A percentile compares a stretch with the other conserved stretches of the same genome.
phyloP scores from a whole-genome alignment of 1,140 invertebrate genomes.

The Drosophila biarmipes region DNA sequence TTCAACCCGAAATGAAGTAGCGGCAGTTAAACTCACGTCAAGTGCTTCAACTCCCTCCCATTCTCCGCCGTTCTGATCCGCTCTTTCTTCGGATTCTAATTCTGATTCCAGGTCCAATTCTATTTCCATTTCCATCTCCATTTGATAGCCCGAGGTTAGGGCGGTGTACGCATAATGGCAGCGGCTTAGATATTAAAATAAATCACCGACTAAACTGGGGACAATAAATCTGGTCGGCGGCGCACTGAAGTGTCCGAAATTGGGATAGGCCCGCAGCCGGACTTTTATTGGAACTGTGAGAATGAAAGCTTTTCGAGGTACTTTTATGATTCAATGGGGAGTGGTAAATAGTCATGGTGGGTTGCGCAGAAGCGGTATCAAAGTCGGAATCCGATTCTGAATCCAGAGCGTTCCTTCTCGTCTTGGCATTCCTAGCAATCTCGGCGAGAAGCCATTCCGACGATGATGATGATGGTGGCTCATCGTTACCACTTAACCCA shows the following conservation, averaged over 20 bases:
- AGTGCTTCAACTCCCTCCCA: slow-evolving; percentile 39
- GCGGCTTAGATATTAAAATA: slow-evolving; percentile 47
- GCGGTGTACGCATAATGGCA: slow-evolving; percentile 44
- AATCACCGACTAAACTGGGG: slow-evolving; percentile 66
- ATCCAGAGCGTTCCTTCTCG: background rate
- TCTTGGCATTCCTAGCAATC: background rate
- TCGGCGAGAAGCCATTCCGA: background rate
- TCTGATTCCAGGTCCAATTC: slow-evolving; percentile 12
- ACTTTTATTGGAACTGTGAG: slow-evolving; percentile 1
- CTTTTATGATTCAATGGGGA: slow-evolving; percentile 22
- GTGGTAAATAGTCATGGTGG: background rate
- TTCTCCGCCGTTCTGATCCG: slow-evolving; percentile 27
- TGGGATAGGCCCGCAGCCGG: slow-evolving; percentile 26
- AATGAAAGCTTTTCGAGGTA: slow-evolving; percentile 3
- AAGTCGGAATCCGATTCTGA: too few relatives aligned
- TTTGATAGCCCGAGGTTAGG: slow-evolving; percentile 1
- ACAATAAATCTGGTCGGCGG: slow-evolving; percentile 58
- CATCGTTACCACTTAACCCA: slow-evolving; percentile 42
- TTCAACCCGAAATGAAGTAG: slow-evolving; percentile 72
- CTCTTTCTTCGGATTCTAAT: slow-evolving; percentile 16
- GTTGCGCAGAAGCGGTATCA: background rate
- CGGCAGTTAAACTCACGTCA: slow-evolving; percentile 67
- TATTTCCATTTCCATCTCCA: slow-evolving; percentile 22
- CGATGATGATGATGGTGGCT: background rate
- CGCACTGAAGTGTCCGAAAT: background rate